Evolutionary conservation across 64 coral and sea anemone species (phyloP), one percentile per base, ranked within the genome.

Genomic region (Pocillopora damicornis): DNA sequence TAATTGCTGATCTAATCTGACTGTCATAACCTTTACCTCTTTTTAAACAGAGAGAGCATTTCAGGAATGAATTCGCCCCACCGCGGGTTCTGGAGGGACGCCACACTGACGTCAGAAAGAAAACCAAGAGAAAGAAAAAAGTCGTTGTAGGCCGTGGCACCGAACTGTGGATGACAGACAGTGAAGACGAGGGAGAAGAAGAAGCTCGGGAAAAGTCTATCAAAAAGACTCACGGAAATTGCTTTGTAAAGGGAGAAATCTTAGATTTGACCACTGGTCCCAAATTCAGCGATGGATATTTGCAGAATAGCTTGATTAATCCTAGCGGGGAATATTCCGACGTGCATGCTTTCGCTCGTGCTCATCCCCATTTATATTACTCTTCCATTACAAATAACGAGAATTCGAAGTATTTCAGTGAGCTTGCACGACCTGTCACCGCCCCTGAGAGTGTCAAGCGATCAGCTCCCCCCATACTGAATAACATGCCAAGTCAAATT

Each of bases 401-500:
- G 75, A 89, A 88, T 65, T 60, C 60, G 63, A 51, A 87, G 63
- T 61, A 92, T n/a, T 65, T 83, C 26, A 35, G 59, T 59, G 63
- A 89, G 15, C 63, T 51, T 83, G 23, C 35, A 18, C 82, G 94
- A 22, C 94, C 94, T 37, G 60, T 75, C 13, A 93, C 94, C 11
- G 94, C 94, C 4, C 91, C 91, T 16, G 87, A 90, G 76, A 62
- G 61, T 16, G 37, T 42, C 17, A 84, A 84, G 61, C 82, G 63
- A 12, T 22, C 83, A 12, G 45, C 88, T 5, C 93, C 94, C 1
- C 88, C 91, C 22, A 90, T 91, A 3, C 83, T 96, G 37, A 78
- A 96, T 56, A 96, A 96, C 35, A 96, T 96, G 94, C 94, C 94
- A 35, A 96, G 94, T 15, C 94, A 96, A 75, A 56, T 92, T 42